These are phyloP conservation scores for Gymnosoma rotundatum DNA, from an alignment of 2,888 invertebrate species.

Conservation along the genomic window DNA sequence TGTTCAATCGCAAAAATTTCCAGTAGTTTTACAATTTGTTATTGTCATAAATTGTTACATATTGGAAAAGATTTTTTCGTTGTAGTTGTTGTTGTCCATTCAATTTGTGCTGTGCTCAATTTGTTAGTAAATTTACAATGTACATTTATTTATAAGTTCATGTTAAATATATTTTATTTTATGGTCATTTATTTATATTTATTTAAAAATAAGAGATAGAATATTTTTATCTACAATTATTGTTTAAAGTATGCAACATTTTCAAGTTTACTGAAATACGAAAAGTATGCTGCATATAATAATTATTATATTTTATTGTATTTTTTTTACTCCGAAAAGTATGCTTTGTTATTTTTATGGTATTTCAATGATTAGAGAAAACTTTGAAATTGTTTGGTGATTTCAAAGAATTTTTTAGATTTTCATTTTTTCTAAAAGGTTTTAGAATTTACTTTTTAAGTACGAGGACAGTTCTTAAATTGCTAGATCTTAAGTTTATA, in stretches of 20 bases:
- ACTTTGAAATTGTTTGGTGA: no score
- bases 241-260: slow-evolving; percentile 29
- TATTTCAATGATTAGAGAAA: not conserved
- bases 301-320: not conserved
- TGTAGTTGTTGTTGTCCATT: not conserved
- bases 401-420: no score
- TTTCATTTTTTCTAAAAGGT: no score
- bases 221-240: not conserved
- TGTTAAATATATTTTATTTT: slow-evolving; percentile 56
- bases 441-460: no score
- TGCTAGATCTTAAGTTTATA: no score
- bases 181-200: slow-evolving; percentile 41
- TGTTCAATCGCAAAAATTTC: slow-evolving; percentile 60
- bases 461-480: no score
- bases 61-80: slow-evolving; percentile 44
- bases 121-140: slow-evolving; percentile 58
- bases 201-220: slow-evolving; percentile 8
- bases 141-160: slow-evolving; percentile 41
- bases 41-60: slow-evolving; percentile 69
- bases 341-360: slow-evolving; percentile 10
- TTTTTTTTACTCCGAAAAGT: not conserved
- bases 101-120: slow-evolving; percentile 56
- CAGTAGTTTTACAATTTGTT: slow-evolving; percentile 69
- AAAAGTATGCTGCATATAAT: slow-evolving; percentile 38
- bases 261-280: slow-evolving; percentile 33